phyloP scores from a whole-genome alignment of 2,113 vertebrate genomes.

The Notarius lentiginosus region DNA sequence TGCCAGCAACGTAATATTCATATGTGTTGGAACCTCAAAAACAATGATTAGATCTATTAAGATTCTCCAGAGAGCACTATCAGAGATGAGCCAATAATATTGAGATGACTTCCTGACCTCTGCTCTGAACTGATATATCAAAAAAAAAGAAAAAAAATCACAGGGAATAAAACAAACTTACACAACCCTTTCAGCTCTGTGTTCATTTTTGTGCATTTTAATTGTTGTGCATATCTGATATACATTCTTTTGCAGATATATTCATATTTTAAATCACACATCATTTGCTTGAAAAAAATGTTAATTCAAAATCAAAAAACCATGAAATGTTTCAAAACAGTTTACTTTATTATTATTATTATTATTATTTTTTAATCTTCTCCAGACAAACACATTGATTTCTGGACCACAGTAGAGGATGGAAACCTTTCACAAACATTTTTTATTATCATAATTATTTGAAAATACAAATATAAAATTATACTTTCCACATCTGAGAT shows the following conservation, averaged over 20 bases:
- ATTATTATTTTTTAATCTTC: slow-evolving; percentile 77
- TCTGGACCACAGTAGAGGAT: slow-evolving; percentile 98
- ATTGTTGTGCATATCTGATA: slow-evolving; percentile 58
- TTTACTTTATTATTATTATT: slow-evolving; percentile 77
- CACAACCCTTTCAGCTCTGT: slow-evolving; percentile 52
- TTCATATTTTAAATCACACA: slow-evolving; percentile 53
- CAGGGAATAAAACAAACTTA: slow-evolving; percentile 52
- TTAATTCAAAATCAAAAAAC: slow-evolving; percentile 55
- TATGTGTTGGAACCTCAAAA: background rate
- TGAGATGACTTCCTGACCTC: background rate
- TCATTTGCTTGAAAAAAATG: slow-evolving; percentile 46
- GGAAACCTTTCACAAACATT: slow-evolving; percentile 98
- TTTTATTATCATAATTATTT: slow-evolving; percentile 93
- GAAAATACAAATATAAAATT: slow-evolving; percentile 99
- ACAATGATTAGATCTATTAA: background rate
- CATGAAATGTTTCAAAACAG: slow-evolving; percentile 85
- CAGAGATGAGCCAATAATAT: background rate
- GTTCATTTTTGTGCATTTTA: slow-evolving; percentile 60
- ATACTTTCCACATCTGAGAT: slow-evolving; percentile 97
- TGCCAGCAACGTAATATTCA: background rate
- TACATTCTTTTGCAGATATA: slow-evolving; percentile 58
- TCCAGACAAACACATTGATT: slow-evolving; percentile 97
- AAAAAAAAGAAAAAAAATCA: background rate
- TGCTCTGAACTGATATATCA: background rate
- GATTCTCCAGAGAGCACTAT: background rate